These are phyloP conservation scores for Florisuga fusca DNA, from an alignment of 2,797 vertebrate genomes.

Conservation along the genomic window DNA sequence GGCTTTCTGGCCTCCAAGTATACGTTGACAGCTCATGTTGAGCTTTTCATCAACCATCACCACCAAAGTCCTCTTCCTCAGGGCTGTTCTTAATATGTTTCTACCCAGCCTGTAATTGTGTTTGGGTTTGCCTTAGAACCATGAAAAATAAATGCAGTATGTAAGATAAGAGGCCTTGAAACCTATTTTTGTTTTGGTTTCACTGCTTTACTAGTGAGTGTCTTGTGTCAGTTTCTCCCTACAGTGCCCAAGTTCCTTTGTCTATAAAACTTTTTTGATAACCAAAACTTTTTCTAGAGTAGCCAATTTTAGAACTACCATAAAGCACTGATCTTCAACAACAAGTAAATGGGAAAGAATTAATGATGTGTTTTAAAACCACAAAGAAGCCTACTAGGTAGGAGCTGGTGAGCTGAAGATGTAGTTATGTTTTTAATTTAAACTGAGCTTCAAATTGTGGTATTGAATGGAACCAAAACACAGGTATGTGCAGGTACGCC, in stretches of 20 bases:
- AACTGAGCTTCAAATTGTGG: background rate
- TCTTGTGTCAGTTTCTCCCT: background rate
- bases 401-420: background rate
- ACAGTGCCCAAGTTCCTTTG: background rate
- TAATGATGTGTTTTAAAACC: background rate
- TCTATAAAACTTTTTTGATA: background rate
- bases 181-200: background rate
- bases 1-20: no score
- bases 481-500: accelerated
- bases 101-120: no score
- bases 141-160: background rate
- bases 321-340: background rate
- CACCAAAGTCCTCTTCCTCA: no score
- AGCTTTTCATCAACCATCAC: no score
- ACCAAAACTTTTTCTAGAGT: background rate
- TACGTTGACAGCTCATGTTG: no score
- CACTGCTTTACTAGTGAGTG: background rate
- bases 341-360: background rate
- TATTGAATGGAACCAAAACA: background rate
- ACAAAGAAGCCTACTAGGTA: background rate
- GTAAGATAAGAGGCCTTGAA: background rate
- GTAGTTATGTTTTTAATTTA: background rate
- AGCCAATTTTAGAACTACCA: background rate
- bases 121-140: no score
- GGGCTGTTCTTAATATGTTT: no score